These are phyloP conservation scores for Netelia inedita DNA, from an alignment of 2,888 invertebrate species.

Conservation along the genomic window DNA sequence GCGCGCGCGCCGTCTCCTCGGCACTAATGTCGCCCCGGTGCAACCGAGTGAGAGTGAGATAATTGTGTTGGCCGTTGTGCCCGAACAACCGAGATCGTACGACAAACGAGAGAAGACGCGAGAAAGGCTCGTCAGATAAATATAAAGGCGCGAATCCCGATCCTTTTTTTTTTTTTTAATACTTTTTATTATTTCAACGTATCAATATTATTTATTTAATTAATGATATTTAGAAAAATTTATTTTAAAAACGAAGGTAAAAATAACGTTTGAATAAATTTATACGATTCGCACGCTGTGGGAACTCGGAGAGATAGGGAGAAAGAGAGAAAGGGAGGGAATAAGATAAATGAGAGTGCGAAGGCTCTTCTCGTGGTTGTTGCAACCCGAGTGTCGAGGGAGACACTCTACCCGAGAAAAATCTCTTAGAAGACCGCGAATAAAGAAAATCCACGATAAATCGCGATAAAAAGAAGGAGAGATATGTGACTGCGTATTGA, in stretches of 20 bases:
- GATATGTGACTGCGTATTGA: slow-evolving; percentile 10
- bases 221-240: too few species aligned
- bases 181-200: too few species aligned
- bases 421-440: slow-evolving; percentile 26
- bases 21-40: slow-evolving; percentile 55
- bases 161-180: too few species aligned
- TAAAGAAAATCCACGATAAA: slow-evolving; percentile 38
- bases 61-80: slow-evolving; percentile 45
- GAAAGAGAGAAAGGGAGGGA: slow-evolving; percentile 43
- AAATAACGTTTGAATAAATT: too few species aligned
- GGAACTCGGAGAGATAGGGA: slow-evolving; percentile 51
- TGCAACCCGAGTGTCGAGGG: slow-evolving; percentile 34
- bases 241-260: too few species aligned
- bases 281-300: neutral
- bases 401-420: slow-evolving; percentile 1
- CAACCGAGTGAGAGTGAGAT: slow-evolving; percentile 54
- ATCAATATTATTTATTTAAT: too few species aligned
- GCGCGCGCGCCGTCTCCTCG: slow-evolving; percentile 14
- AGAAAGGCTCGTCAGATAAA: slow-evolving; percentile 7
- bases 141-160: neutral
- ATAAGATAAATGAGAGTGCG: slow-evolving; percentile 60
- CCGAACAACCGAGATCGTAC: slow-evolving; percentile 20
- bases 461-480: slow-evolving; percentile 23
- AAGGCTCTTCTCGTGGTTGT: slow-evolving; percentile 21
- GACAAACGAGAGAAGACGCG: slow-evolving; percentile 45